Percentiles rank a stretch among this genome's conserved stretches.
These are phyloP conservation scores for Limnodromus scolopaceus DNA, from an alignment of 2,797 vertebrate species.

Conservation along the genomic window DNA sequence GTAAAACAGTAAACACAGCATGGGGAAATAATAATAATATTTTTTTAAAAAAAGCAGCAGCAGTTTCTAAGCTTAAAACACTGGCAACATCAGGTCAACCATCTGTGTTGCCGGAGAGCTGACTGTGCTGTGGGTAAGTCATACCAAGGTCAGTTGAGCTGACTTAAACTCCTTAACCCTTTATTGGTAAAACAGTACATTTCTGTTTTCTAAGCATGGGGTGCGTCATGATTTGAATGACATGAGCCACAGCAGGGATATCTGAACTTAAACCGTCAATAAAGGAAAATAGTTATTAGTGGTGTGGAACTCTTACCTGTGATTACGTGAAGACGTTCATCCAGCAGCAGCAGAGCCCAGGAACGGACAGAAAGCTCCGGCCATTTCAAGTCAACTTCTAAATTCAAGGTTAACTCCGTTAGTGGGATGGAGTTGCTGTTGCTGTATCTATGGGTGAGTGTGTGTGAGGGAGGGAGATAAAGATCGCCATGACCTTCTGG, in stretches of 20 bases:
- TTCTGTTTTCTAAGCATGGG: neutral
- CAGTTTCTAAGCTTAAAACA: slow-evolving; percentile 60
- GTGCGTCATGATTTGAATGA: rapidly evolving
- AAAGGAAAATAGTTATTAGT: neutral
- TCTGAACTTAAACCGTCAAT: neutral
- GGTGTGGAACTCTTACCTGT: neutral
- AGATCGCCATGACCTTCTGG: neutral
- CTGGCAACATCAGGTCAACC: slow-evolving; percentile 65
- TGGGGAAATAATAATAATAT: slow-evolving; percentile 48
- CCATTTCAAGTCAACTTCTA: neutral
- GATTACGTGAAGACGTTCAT: neutral
- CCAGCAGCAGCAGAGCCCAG: neutral
- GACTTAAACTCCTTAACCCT: slow-evolving; percentile 32
- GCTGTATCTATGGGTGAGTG: neutral
- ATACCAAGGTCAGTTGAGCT: slow-evolving; percentile 52
- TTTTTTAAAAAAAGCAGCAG: neutral
- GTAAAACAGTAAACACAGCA: slow-evolving; percentile 71
- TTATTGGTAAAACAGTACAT: neutral
- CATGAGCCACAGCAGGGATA: neutral
- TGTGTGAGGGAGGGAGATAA: neutral
- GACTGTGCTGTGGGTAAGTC: slow-evolving; percentile 64
- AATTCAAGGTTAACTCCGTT: neutral
- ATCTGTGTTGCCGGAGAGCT: slow-evolving; percentile 70
- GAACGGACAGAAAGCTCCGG: neutral
- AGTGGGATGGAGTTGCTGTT: neutral